Conservation (phyloP, 1,140 invertebrate species). For the Drosophila gunungcola region DNA sequence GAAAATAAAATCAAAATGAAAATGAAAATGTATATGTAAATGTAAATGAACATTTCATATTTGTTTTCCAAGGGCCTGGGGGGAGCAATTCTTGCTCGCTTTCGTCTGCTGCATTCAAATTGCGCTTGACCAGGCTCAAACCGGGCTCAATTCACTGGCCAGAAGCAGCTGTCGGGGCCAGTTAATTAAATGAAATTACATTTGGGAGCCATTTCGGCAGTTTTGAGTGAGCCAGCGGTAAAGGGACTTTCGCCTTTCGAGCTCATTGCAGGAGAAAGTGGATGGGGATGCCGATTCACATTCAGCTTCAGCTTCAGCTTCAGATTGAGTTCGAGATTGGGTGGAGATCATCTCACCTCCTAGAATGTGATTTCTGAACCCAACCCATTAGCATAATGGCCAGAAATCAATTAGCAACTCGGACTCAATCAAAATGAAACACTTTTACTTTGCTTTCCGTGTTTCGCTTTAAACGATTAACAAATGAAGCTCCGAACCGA, state of each 20-base stretch:
- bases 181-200: constrained; percentile 65
- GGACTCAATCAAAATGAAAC: constrained; percentile 46
- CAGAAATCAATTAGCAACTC: constrained; percentile 43
- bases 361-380: constrained; percentile 18
- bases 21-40: background rate
- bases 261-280: constrained; percentile 18
- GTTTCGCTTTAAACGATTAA: constrained; percentile 66
- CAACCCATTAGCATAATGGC: constrained; percentile 43
- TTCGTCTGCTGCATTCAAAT: constrained; percentile 35
- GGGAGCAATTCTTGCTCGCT: constrained; percentile 19
- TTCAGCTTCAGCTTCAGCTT: background rate
- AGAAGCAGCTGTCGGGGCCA: constrained; percentile 12
- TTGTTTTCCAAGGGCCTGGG: constrained; percentile 13
- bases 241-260: constrained; percentile 21
- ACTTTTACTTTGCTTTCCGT: constrained; percentile 63
- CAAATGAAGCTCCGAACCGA: background rate
- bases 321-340: background rate
- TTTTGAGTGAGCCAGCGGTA: background rate
- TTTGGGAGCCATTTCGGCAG: constrained; percentile 19
- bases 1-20: constrained; percentile 13
- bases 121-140: constrained; percentile 15
- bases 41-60: constrained; percentile 29
- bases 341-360: background rate
- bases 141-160: constrained; percentile 9
- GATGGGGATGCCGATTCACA: background rate